Base-by-base conservation (phyloP, 2,888 invertebrate species). In the Tenthredo distinguenda region DNA sequence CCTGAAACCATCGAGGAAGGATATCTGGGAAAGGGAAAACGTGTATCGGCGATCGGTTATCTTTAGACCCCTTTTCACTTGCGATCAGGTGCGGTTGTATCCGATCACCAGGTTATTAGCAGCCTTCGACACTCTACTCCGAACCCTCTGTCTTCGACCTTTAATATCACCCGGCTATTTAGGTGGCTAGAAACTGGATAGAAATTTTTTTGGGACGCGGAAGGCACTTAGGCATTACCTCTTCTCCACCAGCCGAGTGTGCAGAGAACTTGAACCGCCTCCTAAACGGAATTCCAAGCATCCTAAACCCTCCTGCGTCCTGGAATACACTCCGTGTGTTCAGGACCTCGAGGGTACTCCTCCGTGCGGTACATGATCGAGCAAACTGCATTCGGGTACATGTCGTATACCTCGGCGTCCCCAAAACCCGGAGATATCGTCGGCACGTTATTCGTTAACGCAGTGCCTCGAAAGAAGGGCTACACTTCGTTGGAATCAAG, bases 31-130 rank as follows among this genome's bases (percentile, higher is more conserved):
- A 43, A 74, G 43, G 50, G 6, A 50, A n/a, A 55, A 5, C 50
- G 6, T 77, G 77, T 50, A 55, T 77, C 4, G 34, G 77, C n/a
- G 77, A 77, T 77, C 31, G 77, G 77, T 77, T 77, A 77, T 77
- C 77, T 77, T 47, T n/a, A 55, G 77, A 50, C 18, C 34, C 34
- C n/a, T 34, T 77, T 77, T 77, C 55, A 26, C 50, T 50, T 18
- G n/a, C 26, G 15, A 62, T 40, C 81, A 81, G 81, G 81, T 81
- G 81, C 40, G 81, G 37, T 40, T 74, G 21, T 50, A 31, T 47
- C 31, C 18, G 55, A 77, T 77, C 50, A 55, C 77, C 31, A 21
- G 21, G 77, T 55, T 55, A 74, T 74, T 40, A 74, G 43, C 74
- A 1, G 9, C 76, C 55, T 77, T 55, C 77, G 34, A 77, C 31